Conservation (phyloP, 2,113 vertebrate species). For the Bettongia penicillata region DNA sequence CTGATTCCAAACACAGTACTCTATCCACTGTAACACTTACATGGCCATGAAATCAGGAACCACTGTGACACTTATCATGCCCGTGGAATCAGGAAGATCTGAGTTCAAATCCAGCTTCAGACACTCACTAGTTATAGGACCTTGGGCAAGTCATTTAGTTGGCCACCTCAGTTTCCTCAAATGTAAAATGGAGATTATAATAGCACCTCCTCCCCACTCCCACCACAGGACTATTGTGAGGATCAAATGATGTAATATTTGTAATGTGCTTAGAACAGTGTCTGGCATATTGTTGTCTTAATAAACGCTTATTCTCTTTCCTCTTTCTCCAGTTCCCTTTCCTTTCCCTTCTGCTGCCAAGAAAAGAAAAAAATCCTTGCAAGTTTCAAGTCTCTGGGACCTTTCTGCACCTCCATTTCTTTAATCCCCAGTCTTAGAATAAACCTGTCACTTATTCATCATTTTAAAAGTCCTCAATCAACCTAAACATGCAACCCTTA, state of each 20-base stretch:
- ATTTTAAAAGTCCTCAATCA: slow-evolving; percentile 13
- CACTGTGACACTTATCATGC: no score
- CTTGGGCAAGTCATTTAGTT: no score
- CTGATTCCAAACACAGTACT: no score
- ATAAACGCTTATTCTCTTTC: neutral
- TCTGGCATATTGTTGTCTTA: neutral
- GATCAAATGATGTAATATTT: neutral
- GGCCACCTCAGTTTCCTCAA: neutral
- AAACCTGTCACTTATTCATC: neutral
- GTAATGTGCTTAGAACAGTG: neutral
- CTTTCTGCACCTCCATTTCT: neutral
- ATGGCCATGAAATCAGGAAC: no score
- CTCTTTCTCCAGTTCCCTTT: no score
- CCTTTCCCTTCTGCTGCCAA: neutral
- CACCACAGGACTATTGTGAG: neutral
- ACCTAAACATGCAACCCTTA: neutral
- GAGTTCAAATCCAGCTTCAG: no score
- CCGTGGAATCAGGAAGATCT: no score
- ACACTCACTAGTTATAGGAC: no score
- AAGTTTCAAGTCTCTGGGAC: neutral
- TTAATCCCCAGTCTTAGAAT: no score
- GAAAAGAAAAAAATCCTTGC: neutral
- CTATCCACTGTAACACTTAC: no score
- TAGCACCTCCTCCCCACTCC: no score
- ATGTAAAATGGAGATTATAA: neutral